Conservation (phyloP, 2,113 vertebrate species). For the Cebidichthys violaceus region DNA sequence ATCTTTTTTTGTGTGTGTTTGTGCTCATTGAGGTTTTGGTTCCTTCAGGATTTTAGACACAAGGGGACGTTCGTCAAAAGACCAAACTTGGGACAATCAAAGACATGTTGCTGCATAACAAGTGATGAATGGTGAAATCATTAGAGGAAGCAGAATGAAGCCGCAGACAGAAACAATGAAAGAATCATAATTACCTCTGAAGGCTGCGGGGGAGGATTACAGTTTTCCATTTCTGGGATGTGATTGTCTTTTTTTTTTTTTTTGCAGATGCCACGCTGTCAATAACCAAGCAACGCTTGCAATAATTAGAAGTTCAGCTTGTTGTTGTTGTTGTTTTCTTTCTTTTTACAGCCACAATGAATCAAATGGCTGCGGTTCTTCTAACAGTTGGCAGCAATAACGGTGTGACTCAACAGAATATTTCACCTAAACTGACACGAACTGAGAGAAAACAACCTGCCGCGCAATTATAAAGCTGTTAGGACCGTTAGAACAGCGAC, state of each 20-base stretch:
- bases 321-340: background rate
- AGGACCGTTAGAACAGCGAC: background rate
- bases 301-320: background rate
- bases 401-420: background rate
- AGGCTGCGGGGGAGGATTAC: background rate
- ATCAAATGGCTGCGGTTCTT: background rate
- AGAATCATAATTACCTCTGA: constrained; percentile 1
- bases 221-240: background rate
- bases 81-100: background rate
- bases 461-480: background rate
- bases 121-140: constrained; percentile 12
- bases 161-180: background rate
- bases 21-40: background rate
- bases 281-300: background rate
- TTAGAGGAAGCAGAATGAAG: background rate
- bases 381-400: background rate
- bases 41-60: background rate
- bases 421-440: background rate
- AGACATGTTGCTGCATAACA: background rate
- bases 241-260: background rate
- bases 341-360: background rate
- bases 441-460: background rate
- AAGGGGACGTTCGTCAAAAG: background rate
- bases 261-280: background rate
- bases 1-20: background rate